phyloP scores from a whole-genome alignment of 2,888 invertebrate species.

The Lasioglossum calceatum region DNA sequence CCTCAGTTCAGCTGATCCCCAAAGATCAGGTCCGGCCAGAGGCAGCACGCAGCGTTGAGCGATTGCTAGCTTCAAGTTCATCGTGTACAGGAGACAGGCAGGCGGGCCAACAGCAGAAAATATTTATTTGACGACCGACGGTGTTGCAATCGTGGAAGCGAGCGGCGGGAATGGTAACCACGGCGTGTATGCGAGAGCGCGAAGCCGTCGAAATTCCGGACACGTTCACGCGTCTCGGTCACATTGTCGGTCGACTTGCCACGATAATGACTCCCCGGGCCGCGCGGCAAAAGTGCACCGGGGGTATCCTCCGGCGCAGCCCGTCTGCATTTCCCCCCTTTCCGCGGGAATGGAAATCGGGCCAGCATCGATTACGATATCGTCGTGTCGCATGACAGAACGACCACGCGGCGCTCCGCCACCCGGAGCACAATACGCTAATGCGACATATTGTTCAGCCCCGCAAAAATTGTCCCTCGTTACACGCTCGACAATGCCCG shows the following conservation, averaged over 20 bases:
- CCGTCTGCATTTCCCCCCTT: constrained; percentile 20
- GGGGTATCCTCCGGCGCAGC: constrained; percentile 9
- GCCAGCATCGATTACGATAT: constrained; percentile 75
- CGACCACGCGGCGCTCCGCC: constrained; percentile 28
- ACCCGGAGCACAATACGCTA: constrained; percentile 79
- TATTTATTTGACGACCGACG: constrained; percentile 3
- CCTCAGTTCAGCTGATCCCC: no score
- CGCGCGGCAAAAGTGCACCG: constrained; percentile 44
- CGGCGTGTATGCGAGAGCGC: constrained; percentile 1
- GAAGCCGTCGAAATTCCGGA: constrained; percentile 29
- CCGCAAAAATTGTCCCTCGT: constrained; percentile 83
- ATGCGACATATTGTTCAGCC: constrained; percentile 83
- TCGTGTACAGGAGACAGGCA: not conserved
- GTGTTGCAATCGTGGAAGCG: not conserved
- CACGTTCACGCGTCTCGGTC: constrained; percentile 49
- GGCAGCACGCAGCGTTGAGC: not conserved
- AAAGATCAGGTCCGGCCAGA: not conserved
- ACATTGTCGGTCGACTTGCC: constrained; percentile 56
- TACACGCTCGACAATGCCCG: constrained; percentile 67
- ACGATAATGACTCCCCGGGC: constrained; percentile 40
- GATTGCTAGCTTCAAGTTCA: not conserved
- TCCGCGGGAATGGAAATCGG: constrained; percentile 75
- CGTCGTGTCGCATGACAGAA: constrained; percentile 63
- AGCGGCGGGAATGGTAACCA: not conserved
- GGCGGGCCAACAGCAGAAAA: not conserved